phyloP scores from a whole-genome alignment of 2,113 vertebrate species.

The Miniopterus natalensis region DNA sequence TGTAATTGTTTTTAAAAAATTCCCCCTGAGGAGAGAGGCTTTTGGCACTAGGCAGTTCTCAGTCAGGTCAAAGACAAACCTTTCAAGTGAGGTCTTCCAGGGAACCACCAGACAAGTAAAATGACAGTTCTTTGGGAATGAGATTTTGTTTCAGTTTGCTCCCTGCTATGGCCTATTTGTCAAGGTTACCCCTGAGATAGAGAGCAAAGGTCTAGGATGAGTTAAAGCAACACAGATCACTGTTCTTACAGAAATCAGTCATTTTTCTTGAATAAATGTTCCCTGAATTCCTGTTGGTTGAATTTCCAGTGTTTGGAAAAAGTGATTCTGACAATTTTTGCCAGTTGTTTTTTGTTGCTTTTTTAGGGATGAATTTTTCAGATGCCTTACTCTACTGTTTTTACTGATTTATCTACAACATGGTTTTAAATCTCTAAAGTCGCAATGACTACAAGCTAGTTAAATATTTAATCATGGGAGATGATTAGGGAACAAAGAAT shows the following conservation, averaged over 20 bases:
- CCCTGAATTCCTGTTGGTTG: not conserved
- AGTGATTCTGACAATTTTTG: not conserved
- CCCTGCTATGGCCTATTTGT: not conserved
- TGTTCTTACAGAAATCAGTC: not conserved
- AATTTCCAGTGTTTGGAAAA: not conserved
- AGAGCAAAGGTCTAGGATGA: not conserved
- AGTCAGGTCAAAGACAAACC: not conserved
- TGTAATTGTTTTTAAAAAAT: not conserved
- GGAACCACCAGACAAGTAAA: not conserved
- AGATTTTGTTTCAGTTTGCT: not conserved
- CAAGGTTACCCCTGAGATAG: not conserved
- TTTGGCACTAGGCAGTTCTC: not conserved
- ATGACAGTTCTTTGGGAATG: not conserved
- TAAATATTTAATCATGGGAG: slow-evolving; percentile 17
- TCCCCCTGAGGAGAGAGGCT: not conserved
- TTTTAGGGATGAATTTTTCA: not conserved
- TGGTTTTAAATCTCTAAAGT: slow-evolving; percentile 14
- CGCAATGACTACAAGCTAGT: not conserved
- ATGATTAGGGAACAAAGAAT: not conserved
- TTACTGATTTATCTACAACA: not conserved
- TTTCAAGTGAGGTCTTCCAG: not conserved
- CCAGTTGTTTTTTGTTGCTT: not conserved
- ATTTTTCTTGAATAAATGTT: not conserved
- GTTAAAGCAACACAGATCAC: not conserved
- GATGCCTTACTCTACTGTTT: not conserved